phyloP scores from a whole-genome alignment of 1,140 invertebrate genomes.

The Aphaenogaster rudis region DNA sequence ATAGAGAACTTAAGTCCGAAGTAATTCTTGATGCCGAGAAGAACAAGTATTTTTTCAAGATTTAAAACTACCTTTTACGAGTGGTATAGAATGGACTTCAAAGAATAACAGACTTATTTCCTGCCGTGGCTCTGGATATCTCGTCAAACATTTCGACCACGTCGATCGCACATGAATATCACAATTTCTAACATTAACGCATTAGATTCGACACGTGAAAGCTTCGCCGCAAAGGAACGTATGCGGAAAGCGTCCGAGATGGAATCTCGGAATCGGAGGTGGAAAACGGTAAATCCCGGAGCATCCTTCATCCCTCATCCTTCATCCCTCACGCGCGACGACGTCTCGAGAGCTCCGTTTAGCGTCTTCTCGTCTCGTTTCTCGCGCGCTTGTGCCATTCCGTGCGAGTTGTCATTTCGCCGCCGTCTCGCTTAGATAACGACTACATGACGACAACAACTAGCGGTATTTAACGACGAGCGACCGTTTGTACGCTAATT shows the following conservation, averaged over 20 bases:
- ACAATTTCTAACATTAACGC: background rate
- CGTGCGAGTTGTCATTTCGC: conserved; percentile 13
- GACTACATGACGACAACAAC: conserved; percentile 17
- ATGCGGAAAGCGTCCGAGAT: conserved; percentile 8
- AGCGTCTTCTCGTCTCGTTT: conserved; percentile 26
- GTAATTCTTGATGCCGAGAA: background rate
- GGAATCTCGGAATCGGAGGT: conserved; percentile 10
- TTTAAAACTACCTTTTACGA: background rate
- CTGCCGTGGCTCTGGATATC: background rate
- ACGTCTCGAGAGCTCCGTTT: conserved; percentile 28
- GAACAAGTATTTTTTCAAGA: background rate
- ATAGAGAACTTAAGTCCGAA: background rate
- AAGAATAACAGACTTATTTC: background rate
- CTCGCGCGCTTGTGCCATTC: background rate
- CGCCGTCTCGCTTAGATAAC: background rate
- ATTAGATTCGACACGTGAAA: background rate
- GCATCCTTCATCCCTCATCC: conserved; percentile 16
- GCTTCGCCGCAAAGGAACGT: background rate
- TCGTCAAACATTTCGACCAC: background rate
- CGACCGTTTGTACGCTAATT: conserved; percentile 16
- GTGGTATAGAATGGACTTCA: background rate
- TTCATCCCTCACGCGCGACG: conserved; percentile 25
- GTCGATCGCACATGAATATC: background rate
- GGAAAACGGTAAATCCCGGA: conserved; percentile 32
- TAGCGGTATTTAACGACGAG: conserved; percentile 12